Evolutionary conservation across 2,888 invertebrate species (phyloP).

Genomic region (Hemistola chrysoprasaria): DNA sequence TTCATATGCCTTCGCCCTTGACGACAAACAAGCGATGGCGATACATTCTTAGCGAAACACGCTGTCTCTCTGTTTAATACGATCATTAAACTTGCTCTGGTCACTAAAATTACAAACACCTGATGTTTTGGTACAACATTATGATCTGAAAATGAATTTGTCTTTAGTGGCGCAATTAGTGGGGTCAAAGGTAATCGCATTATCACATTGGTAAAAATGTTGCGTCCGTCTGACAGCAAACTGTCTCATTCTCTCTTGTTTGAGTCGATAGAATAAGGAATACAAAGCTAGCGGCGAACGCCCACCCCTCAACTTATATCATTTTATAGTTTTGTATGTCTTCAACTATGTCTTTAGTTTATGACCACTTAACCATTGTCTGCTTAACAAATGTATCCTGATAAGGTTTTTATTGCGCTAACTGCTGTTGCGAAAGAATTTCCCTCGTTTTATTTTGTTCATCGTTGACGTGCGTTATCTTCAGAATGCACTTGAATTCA

Average conservation of each 20-base stretch:
- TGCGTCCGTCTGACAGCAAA: slow-evolving; percentile 12
- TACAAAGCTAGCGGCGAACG: slow-evolving; percentile 48
- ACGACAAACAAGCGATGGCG: slow-evolving; percentile 41
- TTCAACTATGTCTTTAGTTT: slow-evolving; percentile 21
- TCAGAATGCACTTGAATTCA: slow-evolving; percentile 4
- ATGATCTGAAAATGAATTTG: slow-evolving; percentile 12
- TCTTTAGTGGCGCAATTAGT: slow-evolving; percentile 29
- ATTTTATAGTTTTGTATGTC: slow-evolving; percentile 22
- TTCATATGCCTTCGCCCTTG: slow-evolving; percentile 52
- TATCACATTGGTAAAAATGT: slow-evolving; percentile 52
- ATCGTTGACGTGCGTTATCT: slow-evolving; percentile 5
- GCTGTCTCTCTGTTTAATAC: slow-evolving; percentile 17
- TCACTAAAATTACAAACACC: background rate
- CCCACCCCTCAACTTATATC: slow-evolving; percentile 59
- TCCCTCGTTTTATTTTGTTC: slow-evolving; percentile 5
- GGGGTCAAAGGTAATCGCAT: slow-evolving; percentile 64
- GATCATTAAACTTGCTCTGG: no score
- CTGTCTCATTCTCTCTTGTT: slow-evolving; percentile 42
- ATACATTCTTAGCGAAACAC: slow-evolving; percentile 16
- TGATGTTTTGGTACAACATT: background rate
- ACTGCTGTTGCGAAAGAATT: background rate
- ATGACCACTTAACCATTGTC: slow-evolving; percentile 33
- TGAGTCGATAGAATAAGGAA: slow-evolving; percentile 45
- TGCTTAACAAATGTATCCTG: slow-evolving; percentile 14
- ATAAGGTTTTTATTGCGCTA: slow-evolving; percentile 27